Evolutionary conservation across 53 echinoderm and acorn worm species (phyloP).

Genomic region (Temnopleurus reevesii): DNA sequence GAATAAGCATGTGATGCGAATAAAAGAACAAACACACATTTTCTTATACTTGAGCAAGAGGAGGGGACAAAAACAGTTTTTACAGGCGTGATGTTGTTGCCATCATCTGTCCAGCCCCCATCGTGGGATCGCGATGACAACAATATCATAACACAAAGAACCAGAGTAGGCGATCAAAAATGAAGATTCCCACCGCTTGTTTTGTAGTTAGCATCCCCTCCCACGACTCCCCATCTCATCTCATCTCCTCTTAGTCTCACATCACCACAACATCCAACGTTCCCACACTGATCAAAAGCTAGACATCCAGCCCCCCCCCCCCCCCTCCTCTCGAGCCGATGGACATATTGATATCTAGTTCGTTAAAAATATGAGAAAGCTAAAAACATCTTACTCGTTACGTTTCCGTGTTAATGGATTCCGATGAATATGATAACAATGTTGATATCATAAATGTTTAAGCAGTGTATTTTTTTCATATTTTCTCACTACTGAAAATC

Average conservation of each 20-base stretch:
- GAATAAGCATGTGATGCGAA: no score
- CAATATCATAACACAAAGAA: conserved; percentile 38
- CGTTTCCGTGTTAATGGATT: no score
- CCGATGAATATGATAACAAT: no score
- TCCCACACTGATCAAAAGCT: conserved; percentile 28
- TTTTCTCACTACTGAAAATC: no score
- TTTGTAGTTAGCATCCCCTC: neutral
- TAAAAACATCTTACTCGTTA: no score
- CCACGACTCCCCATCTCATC: neutral
- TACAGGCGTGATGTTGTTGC: conserved; percentile 14
- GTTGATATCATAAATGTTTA: no score
- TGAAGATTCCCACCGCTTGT: conserved; percentile 31
- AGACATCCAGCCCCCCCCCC: neutral
- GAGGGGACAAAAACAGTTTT: neutral
- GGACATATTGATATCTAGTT: no score
- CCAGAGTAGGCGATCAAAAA: conserved; percentile 6
- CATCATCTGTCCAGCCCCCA: neutral
- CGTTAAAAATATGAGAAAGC: no score
- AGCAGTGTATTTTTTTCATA: no score
- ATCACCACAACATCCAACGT: neutral
- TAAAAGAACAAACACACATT: no score
- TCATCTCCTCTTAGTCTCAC: neutral
- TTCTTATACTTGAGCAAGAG: no score
- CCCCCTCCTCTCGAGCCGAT: no score
- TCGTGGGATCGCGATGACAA: conserved; percentile 36